Base-by-base conservation (phyloP, 2,113 vertebrate genomes). In the Bucco capensis region DNA sequence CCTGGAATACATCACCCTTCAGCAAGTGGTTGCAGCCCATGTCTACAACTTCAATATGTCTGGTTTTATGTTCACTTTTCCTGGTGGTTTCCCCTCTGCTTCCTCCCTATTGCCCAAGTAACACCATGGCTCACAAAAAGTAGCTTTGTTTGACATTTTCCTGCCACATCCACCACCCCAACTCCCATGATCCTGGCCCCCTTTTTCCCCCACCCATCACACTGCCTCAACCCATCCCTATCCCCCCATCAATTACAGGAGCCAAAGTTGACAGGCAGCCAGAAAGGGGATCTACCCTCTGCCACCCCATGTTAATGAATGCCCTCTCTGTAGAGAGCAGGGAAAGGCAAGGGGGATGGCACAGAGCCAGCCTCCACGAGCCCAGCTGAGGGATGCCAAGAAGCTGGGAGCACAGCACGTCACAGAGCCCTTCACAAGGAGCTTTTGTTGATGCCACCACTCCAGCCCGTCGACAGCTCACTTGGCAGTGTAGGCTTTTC, bases 271-370 rank as follows among this genome's bases (percentile, higher is more conserved):
- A 62, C 51, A 23, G 72, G 67, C 47, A 7, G 64, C 61, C 81
- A 79, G 84, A 86, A 74, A 53, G 82, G 69, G 56, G 70, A 14
- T 38, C 33, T 56, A 86, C 84, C 70, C 94, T 73, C 54, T 3
- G 3, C 60, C 44, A 40, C 22, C 46, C 83, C 14, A 0, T 6
- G 33, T 12, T 50, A 61, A 91, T 60, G 92, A 94, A 89, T 25
- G 40, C 19, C 44, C 79, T 61, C 88, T 31, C 86, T 2, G 49
- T 84, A 84, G 84, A n/a, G 93, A 92, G 94, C 76, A 49, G 31
- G 92, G 92, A 76, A 97, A 96, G 93, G 97, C 92, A 27, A 96
- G 86, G 57, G 82, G 94, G 56, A 24, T 96, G 97, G 97, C 96
- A 89, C 3, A 0, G 58, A 60, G 92, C 96, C 96, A 96, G 69